Evolutionary conservation across 1,140 invertebrate genomes (phyloP).

Genomic region (Heterodera schachtii): DNA sequence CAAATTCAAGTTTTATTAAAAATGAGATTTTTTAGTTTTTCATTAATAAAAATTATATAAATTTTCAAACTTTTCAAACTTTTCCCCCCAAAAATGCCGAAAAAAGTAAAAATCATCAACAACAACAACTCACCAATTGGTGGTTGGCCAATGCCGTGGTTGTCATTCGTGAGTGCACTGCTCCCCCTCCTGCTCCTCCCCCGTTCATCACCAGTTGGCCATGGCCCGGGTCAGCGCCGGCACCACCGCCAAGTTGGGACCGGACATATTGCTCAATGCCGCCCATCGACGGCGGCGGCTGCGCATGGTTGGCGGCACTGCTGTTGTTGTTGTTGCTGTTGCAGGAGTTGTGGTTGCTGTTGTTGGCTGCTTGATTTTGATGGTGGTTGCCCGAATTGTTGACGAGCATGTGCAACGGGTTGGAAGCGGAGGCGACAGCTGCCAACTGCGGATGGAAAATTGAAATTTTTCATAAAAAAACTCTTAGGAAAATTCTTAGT

Average conservation of each 20-base stretch:
- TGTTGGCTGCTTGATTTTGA: no score
- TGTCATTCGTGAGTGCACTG: background rate
- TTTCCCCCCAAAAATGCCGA: no score
- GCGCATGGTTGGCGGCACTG: no score
- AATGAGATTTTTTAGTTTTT: no score
- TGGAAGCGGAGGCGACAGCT: background rate
- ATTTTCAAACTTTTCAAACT: no score
- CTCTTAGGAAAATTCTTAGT: no score
- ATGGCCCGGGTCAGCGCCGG: background rate
- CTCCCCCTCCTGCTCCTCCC: background rate
- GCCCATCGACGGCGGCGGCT: background rate
- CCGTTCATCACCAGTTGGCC: background rate
- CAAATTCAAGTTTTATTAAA: no score
- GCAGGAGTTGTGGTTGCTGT: no score
- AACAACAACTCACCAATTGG: background rate
- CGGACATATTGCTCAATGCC: slow-evolving; percentile 6
- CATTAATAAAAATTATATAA: no score
- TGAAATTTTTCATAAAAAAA: no score
- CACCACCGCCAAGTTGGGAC: background rate
- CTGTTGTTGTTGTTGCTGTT: background rate
- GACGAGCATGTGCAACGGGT: background rate
- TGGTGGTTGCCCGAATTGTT: no score
- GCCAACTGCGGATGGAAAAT: background rate
- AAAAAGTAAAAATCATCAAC: no score
- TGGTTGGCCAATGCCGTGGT: background rate